Evolutionary conservation across 2,797 vertebrate species (phyloP).

Genomic region (Mormyrops attenuatus): DNA sequence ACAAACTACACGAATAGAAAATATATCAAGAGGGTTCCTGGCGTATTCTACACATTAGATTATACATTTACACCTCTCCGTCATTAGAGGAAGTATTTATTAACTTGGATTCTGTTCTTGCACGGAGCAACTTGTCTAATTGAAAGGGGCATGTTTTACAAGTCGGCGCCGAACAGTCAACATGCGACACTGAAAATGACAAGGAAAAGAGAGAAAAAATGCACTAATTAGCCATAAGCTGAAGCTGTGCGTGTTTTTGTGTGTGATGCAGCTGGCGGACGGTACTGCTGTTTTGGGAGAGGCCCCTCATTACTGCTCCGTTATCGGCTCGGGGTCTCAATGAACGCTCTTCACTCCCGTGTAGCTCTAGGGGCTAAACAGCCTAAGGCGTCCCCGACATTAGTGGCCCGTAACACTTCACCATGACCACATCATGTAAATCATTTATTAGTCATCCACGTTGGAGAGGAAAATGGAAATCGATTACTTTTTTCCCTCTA

Average conservation of each 20-base stretch:
- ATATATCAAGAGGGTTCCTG: neutral
- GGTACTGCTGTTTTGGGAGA: neutral
- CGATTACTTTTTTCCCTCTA: neutral
- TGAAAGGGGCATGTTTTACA: neutral
- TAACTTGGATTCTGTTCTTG: neutral
- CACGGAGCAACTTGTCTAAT: neutral
- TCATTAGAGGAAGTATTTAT: neutral
- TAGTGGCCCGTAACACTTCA: neutral
- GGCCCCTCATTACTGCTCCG: neutral
- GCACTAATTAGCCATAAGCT: neutral
- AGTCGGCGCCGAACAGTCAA: neutral
- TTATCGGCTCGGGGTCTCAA: neutral
- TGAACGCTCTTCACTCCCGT: neutral
- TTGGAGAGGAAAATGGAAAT: neutral
- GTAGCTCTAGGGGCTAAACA: conserved; percentile 14
- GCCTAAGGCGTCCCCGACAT: neutral
- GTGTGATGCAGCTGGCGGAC: neutral
- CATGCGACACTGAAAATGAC: neutral
- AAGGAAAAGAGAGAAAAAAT: neutral
- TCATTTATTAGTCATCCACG: conserved; percentile 9
- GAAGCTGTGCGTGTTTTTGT: neutral
- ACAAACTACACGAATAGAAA: neutral
- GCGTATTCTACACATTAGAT: neutral
- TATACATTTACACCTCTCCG: neutral
- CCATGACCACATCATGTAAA: neutral